Base-by-base conservation (phyloP, 2,888 invertebrate genomes). In the Oligia latruncula region DNA sequence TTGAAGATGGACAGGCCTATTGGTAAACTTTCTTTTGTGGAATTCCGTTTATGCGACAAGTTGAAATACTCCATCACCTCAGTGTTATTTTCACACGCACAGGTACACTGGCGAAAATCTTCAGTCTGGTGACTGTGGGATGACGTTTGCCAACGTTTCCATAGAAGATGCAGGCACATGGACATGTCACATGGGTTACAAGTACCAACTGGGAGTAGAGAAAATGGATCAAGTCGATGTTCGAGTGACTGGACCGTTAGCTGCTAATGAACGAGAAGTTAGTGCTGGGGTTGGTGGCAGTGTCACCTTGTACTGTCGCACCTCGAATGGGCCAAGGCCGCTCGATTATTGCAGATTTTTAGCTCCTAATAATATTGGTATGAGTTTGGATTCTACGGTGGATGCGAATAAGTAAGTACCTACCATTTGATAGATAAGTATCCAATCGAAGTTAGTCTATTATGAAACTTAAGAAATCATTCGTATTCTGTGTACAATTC, bases 281-380 rank as follows among this genome's bases (percentile, higher is more conserved):
- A 80, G 73, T 1, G 91, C 89, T 0, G 77, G 43, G 0, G 40
- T 93, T 1, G 95, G 94, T 0, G 90, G 88, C 1, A 82, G 90
- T 17, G 90, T 92, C 0, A 95, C 94, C 0, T 80, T 97, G 66
- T 93, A 95, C 77, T 97, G 97, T 80, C 95, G 93, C 70, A 95
- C 95, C 1, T 93, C 97, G 0, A 96, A 95, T 86, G 94, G 94
- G 0, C 93, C 92, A 17, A 91, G 93, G 40, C 95, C 96, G 0
- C 87, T 97, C 72, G 93, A 95, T 17, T 97, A 97, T 83, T 97
- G 97, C 82, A 92, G 97, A 84, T 97, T 97, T 85, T 88, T 95
- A 62, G 87, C 95, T 8, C 97, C 97, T 0, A 90, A 78, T 46
- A 92, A 87, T 62, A 74, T 95, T 40, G 97, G 97, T 2, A 93